Evolutionary conservation across 2,797 vertebrate genomes (phyloP), one percentile per base, ranked within the genome.

Genomic region (Delichon dasypus): DNA sequence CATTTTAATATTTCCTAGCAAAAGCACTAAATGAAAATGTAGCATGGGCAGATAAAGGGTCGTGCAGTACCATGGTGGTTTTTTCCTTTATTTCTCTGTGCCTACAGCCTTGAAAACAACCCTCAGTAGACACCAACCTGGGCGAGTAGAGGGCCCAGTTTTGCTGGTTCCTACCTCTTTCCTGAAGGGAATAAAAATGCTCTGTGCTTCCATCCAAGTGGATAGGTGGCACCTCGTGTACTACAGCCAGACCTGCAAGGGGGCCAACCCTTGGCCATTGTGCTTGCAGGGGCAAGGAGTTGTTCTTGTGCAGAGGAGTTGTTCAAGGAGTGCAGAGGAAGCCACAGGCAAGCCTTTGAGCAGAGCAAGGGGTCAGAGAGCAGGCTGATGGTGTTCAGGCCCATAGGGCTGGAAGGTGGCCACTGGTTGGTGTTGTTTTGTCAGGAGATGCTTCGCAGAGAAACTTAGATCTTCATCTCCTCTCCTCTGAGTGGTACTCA

Each of bases 221-320:
- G 38, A 34, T 18, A 44, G 23, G 25, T 65, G 75, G 55, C 27
- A 58, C 36, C 51, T 25, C 45, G 18, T 58, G 66, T 62, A 38
- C 70, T 20, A 20, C 61, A 45, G 53, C 16, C 51, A 22, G 45
- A 66, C 20, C 55, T 62, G 61, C 53, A 29, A 4, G 9, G 22
- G 42, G 54, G 3, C 22, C 47, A 62, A 1, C 44, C 29, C 54
- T 57, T 32, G 44, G 16, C 50, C 34, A 6, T 51, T 0, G 0
- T 15, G n/a, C 54, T 34, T 75, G 50, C 7, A 1, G 3, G 8
- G 67, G 26, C 29, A 60, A 32, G 40, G 68, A 25, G 10, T 5
- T 61, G 61, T 60, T 71, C 64, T 61, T 2, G 2, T 50, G 70
- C 50, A 58, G 47, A 58, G 54, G 45, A 45, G 58, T 40, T 61